Evolutionary conservation across 2,797 vertebrate species (phyloP).

Genomic region (Falco novaeseelandiae): DNA sequence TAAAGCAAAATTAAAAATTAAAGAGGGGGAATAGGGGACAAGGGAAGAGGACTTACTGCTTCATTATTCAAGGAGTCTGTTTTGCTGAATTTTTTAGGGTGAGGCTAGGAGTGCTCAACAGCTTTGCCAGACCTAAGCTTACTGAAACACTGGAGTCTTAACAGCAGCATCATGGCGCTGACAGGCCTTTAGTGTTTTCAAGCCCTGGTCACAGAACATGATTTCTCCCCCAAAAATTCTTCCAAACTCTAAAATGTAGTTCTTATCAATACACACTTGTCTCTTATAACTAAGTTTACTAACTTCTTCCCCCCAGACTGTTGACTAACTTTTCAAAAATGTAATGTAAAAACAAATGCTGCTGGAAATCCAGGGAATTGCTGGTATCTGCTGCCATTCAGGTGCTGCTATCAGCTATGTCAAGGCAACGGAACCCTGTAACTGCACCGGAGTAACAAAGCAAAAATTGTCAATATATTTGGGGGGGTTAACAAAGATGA

Average conservation of each 20-base stretch:
- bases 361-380: neutral
- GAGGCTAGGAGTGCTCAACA: neutral
- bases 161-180: neutral
- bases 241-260: neutral
- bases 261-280: neutral
- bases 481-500: neutral
- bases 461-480: neutral
- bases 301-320: neutral
- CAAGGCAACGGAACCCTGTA: neutral
- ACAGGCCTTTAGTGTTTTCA: neutral
- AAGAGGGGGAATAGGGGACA: accelerated
- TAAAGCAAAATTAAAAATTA: neutral
- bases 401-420: neutral
- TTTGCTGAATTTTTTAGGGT: neutral
- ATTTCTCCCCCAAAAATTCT: neutral
- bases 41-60: neutral
- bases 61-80: neutral
- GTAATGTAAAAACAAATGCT: neutral
- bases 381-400: neutral
- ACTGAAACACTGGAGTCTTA: neutral
- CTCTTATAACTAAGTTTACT: neutral
- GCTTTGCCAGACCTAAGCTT: neutral
- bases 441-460: neutral
- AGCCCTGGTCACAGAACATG: neutral
- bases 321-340: neutral